Percentiles rank a stretch among this genome's conserved stretches.
Evolutionary conservation across 2,797 vertebrate genomes (phyloP).

Genomic region (Leptatherina wallacei): DNA sequence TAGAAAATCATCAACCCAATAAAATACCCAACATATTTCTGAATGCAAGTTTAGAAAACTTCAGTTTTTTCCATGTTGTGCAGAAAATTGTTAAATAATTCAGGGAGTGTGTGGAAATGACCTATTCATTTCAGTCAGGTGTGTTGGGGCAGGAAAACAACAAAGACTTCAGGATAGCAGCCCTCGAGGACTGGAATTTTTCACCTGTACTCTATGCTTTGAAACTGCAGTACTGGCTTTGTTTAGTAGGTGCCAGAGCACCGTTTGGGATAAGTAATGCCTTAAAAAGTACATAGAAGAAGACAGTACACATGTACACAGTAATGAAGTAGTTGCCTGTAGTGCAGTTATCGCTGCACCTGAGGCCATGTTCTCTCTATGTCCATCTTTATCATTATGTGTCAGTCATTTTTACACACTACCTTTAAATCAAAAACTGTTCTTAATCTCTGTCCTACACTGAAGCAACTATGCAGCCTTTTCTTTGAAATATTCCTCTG

Average conservation of each 20-base stretch:
- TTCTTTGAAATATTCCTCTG: neutral
- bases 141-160: too few species aligned
- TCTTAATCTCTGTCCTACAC: neutral
- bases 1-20: too few species aligned
- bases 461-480: neutral
- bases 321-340: neutral
- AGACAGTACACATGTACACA: neutral
- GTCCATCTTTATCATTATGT: too few species aligned
- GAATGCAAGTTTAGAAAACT: too few species aligned
- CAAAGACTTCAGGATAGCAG: too few species aligned
- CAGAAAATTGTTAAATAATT: too few species aligned
- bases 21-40: too few species aligned
- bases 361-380: too few species aligned
- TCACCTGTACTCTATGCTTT: neutral
- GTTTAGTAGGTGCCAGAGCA: neutral
- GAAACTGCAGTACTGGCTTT: neutral
- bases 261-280: neutral
- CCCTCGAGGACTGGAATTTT: too few species aligned
- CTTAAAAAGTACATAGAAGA: neutral
- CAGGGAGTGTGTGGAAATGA: too few species aligned
- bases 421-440: neutral
- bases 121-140: too few species aligned
- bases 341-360: neutral
- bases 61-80: too few species aligned
- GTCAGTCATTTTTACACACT: neutral